Conservation (phyloP, 92 coral and sea anemone species). For the Epizoanthus rinbou region DNA sequence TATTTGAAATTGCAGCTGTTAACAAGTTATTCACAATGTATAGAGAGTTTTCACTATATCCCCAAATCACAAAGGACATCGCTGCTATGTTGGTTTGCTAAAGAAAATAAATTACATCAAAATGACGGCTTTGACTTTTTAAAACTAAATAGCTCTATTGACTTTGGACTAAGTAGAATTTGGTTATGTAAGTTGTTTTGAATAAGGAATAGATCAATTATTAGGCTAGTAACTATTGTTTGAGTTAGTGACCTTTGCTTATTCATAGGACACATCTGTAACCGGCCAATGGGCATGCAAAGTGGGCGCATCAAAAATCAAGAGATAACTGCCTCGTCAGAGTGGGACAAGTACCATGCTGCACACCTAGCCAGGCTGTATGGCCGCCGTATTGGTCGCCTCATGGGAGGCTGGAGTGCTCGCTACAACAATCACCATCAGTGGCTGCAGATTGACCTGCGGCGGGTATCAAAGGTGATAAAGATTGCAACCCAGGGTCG, state of each 20-base stretch:
- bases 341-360: conserved; percentile 55
- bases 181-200: too few relatives aligned
- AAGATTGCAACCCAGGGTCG: conserved; percentile 84
- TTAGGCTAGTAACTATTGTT: neutral
- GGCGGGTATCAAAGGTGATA: conserved; percentile 65
- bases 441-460: conserved; percentile 78
- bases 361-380: conserved; percentile 77
- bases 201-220: neutral
- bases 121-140: too few relatives aligned
- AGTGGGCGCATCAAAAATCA: conserved; percentile 72
- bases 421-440: conserved; percentile 63
- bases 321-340: conserved; percentile 81
- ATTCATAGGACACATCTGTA: conserved; percentile 77
- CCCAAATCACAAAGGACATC: too few relatives aligned
- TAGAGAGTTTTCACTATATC: too few relatives aligned
- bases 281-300: conserved; percentile 77
- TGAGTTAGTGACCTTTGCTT: neutral
- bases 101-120: too few relatives aligned
- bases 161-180: too few relatives aligned
- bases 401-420: conserved; percentile 80
- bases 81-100: too few relatives aligned
- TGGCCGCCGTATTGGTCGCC: conserved; percentile 69
- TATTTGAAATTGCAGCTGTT: too few relatives aligned
- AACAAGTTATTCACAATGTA: too few relatives aligned
- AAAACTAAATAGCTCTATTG: too few relatives aligned